These are phyloP conservation scores for Lepidocyrtinus sp. DNA, from an alignment of 2,888 invertebrate species.

Conservation along the genomic window DNA sequence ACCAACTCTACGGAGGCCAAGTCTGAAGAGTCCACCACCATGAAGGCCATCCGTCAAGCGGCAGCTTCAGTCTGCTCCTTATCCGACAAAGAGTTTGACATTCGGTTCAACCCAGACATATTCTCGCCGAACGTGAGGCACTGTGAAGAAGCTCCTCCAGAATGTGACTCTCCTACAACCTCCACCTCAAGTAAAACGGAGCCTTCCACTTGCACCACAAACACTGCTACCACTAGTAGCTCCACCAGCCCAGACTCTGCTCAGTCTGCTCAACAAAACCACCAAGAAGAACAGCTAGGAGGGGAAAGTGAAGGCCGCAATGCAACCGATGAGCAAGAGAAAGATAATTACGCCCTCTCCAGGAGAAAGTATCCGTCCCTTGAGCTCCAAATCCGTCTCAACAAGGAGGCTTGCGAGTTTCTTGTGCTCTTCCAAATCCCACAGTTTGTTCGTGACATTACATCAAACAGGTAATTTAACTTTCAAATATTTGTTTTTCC, in stretches of 20 bases:
- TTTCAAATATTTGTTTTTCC: neutral
- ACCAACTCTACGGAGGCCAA: constrained; percentile 77
- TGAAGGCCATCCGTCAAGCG: constrained; percentile 83
- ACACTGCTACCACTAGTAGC: neutral
- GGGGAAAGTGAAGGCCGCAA: neutral
- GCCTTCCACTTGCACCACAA: neutral
- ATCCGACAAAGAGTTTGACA: constrained; percentile 95
- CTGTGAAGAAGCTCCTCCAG: constrained; percentile 77
- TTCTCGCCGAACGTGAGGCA: constrained; percentile 95
- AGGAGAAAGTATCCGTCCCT: constrained; percentile 68
- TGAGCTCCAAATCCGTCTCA: constrained; percentile 75
- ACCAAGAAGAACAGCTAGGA: no score
- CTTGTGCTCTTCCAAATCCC: constrained; percentile 95
- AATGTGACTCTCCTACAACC: neutral
- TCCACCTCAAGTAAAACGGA: neutral
- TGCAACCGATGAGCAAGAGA: constrained; percentile 4
- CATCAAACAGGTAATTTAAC: constrained; percentile 67
- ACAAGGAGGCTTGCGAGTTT: constrained; percentile 97
- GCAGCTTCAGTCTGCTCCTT: constrained; percentile 93
- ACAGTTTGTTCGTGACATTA: constrained; percentile 79
- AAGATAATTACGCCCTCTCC: constrained; percentile 30
- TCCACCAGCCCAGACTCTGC: no score
- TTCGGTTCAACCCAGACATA: constrained; percentile 98
- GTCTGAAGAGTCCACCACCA: constrained; percentile 65
- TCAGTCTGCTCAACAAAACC: no score